These are phyloP conservation scores for Semicossyphus pulcher DNA, from an alignment of 2,113 vertebrate species.

Conservation along the genomic window DNA sequence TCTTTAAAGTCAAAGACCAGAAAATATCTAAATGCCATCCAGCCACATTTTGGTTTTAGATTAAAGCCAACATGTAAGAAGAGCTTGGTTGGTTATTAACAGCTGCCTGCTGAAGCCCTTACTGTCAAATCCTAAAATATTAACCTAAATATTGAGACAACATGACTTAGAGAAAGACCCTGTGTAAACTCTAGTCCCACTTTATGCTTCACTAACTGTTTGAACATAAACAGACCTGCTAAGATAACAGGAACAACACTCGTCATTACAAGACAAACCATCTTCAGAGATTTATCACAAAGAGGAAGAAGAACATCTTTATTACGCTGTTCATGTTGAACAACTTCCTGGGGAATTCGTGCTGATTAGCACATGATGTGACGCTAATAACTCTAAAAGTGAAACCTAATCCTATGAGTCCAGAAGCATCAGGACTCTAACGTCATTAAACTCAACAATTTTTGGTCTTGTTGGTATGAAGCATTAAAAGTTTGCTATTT, in stretches of 20 bases:
- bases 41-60: not conserved
- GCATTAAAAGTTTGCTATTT: no score
- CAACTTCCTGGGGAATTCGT: not conserved
- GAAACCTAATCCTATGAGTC: not conserved
- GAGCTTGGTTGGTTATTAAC: not conserved
- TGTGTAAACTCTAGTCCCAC: constrained; percentile 3
- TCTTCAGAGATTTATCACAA: not conserved
- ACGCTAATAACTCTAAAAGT: not conserved
- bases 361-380: not conserved
- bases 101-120: no score
- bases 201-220: not conserved
- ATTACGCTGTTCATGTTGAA: not conserved
- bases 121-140: no score
- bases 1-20: not conserved
- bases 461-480: not conserved
- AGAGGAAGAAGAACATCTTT: not conserved
- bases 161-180: not conserved
- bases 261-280: not conserved
- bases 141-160: constrained; percentile 18
- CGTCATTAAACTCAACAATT: not conserved
- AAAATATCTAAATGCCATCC: not conserved
- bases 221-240: constrained; percentile 9
- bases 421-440: not conserved
- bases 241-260: not conserved
- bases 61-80: not conserved